Percentiles rank a stretch among this genome's conserved stretches.
phyloP scores from a whole-genome alignment of 2,797 vertebrate genomes.

The Hipposideros larvatus region DNA sequence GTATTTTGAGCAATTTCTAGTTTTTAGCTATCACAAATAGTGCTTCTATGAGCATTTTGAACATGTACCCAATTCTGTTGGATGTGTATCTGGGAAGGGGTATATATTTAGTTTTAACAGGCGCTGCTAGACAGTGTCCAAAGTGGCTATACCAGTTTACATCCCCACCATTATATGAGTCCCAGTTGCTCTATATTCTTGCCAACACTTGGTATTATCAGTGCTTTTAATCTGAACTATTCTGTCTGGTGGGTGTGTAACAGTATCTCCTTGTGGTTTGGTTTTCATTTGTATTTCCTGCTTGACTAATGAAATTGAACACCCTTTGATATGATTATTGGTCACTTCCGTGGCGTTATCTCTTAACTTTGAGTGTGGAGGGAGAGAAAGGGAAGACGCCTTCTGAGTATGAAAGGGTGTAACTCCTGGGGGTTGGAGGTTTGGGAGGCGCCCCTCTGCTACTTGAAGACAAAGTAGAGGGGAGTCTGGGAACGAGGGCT shows the following conservation, averaged over 20 bases:
- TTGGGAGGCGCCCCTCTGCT: not conserved
- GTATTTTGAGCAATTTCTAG: not conserved
- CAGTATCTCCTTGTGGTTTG: not conserved
- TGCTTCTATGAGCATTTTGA: not conserved
- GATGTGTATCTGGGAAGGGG: not conserved
- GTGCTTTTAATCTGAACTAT: conserved; percentile 28
- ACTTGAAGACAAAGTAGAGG: not conserved
- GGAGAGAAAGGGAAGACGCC: not conserved
- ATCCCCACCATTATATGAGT: not conserved
- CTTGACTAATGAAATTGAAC: not conserved
- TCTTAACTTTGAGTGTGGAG: not conserved
- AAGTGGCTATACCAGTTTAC: not conserved
- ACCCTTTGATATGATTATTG: not conserved
- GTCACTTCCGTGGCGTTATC: not conserved
- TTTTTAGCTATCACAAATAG: not conserved
- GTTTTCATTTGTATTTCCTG: conserved; percentile 25
- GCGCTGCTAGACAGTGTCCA: not conserved
- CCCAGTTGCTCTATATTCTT: not conserved
- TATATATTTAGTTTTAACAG: conserved; percentile 8
- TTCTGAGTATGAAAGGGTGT: not conserved
- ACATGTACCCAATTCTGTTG: not conserved
- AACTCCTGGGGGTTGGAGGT: not conserved
- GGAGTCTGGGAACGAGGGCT: not conserved
- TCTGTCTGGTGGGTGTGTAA: not conserved
- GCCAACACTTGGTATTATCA: not conserved